phyloP scores from a whole-genome alignment of 2,797 vertebrate species.

The Sebastes reedi region DNA sequence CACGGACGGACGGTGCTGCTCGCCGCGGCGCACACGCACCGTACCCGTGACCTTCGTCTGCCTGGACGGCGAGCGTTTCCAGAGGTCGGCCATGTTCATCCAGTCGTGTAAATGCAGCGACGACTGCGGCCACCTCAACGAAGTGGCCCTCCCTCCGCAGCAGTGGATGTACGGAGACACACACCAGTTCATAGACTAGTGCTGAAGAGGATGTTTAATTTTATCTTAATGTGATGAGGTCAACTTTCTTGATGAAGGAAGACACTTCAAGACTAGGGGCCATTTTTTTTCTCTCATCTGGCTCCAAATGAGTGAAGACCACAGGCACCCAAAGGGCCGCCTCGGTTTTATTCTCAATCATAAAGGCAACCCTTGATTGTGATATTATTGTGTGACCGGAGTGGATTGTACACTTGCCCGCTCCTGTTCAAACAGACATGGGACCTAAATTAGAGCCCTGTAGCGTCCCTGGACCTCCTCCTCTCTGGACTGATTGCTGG shows the following conservation, averaged over 20 bases:
- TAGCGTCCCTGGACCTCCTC: constrained; percentile 40
- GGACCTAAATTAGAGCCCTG: constrained; percentile 63
- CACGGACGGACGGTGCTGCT: constrained; percentile 77
- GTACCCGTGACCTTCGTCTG: constrained; percentile 75
- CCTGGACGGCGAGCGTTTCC: constrained; percentile 71
- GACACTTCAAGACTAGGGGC: constrained; percentile 25
- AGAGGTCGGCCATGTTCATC: constrained; percentile 78
- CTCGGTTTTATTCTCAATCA: constrained; percentile 31
- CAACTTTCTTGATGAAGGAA: constrained; percentile 31
- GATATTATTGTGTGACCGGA: constrained; percentile 46
- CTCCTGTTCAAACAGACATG: constrained; percentile 58
- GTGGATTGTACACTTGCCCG: constrained; percentile 42
- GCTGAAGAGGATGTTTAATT: not conserved
- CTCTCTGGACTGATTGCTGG: constrained; percentile 20
- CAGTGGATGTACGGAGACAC: constrained; percentile 80
- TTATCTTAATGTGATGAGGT: not conserved
- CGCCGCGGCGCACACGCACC: constrained; percentile 75
- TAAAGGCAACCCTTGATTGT: constrained; percentile 39
- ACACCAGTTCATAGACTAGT: constrained; percentile 76
- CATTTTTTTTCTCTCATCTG: constrained; percentile 20
- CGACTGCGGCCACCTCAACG: constrained; percentile 75
- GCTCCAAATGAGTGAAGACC: constrained; percentile 40
- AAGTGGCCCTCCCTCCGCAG: constrained; percentile 72
- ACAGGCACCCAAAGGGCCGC: constrained; percentile 7
- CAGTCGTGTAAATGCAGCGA: constrained; percentile 80